Conservation (phyloP, 92 coral and sea anemone species). For the Isaurus tuberculatus region DNA sequence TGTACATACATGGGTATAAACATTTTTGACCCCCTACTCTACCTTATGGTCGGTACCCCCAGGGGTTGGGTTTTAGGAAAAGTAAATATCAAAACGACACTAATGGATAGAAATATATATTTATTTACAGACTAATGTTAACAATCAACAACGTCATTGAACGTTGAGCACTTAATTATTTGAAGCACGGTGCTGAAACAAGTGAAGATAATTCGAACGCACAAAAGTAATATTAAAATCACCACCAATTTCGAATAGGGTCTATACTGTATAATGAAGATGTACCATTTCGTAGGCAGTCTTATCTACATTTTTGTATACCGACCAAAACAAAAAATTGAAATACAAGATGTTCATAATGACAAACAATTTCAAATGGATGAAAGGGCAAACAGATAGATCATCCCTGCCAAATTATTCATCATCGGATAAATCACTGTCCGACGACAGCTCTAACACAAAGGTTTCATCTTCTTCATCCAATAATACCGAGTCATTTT, state of each 20-base stretch:
- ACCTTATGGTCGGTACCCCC: too few relatives aligned
- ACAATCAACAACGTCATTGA: background rate
- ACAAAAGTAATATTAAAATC: too few relatives aligned
- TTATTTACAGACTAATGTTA: background rate
- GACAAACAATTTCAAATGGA: too few relatives aligned
- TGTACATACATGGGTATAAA: too few relatives aligned
- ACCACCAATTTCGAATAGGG: too few relatives aligned
- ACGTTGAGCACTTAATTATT: background rate
- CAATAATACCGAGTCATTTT: conserved; percentile 9
- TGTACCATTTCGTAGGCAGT: too few relatives aligned
- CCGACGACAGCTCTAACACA: conserved; percentile 43
- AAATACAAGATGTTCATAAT: background rate
- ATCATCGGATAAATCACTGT: conserved; percentile 46
- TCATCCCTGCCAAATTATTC: background rate
- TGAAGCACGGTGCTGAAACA: too few relatives aligned
- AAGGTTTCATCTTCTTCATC: conserved; percentile 35
- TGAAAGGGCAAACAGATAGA: background rate
- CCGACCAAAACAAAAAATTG: too few relatives aligned
- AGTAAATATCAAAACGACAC: background rate
- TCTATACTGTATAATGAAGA: too few relatives aligned
- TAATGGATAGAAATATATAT: background rate
- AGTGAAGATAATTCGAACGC: too few relatives aligned
- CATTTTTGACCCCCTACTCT: too few relatives aligned
- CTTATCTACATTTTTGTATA: too few relatives aligned
- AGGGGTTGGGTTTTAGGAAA: background rate